Evolutionary conservation across 2,888 invertebrate species (phyloP), one percentile per base, ranked within the genome.

Genomic region (Gymnosoma rotundatum): DNA sequence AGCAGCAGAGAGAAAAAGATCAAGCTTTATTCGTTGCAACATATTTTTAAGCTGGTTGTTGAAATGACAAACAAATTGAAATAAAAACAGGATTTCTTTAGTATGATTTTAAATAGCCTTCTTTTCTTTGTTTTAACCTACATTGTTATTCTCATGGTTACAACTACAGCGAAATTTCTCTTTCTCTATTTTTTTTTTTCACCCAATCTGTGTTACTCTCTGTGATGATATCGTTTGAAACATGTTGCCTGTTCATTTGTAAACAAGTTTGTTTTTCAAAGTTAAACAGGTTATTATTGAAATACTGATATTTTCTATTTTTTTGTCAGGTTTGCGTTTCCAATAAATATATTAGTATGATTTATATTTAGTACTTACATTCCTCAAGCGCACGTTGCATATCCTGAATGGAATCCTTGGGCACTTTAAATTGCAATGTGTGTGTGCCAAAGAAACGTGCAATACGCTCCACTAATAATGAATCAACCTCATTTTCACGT

Each of bases 351-450:
- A n/a, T n/a, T n/a, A n/a, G n/a, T n/a, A n/a, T n/a, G n/a, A n/a
- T n/a, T n/a, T n/a, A n/a, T n/a, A n/a, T n/a, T n/a, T n/a, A 32
- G 6, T 86, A 90, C 91, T 94, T 94, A 96, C 96, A 96, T 95
- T 97, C 96, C 89, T 96, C 96, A 66, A 96, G 93, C n/a, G 96
- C 95, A 87, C 96, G 94, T 89, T 95, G 95, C 91, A 96, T 94
- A 88, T 95, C 95, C 87, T 95, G 94, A 87, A 96, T 94, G 58
- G 95, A 94, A 69, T 94, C 94, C 84, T 94, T 94, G 88, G 97
- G 96, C 88, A 97, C 94, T 92, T 96, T 96, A 88, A 97, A 94
- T 90, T 97, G 96, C 58, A 97, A 93, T 20, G 96, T 95, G 89
- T 97, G 96, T 69, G 95, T 95, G 88, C 95, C 95, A 87, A 97